Percentiles rank a stretch among this genome's conserved stretches.
These are phyloP conservation scores for Caenorhabditis macrosperma DNA, from an alignment of 2,888 invertebrate genomes.

Conservation along the genomic window DNA sequence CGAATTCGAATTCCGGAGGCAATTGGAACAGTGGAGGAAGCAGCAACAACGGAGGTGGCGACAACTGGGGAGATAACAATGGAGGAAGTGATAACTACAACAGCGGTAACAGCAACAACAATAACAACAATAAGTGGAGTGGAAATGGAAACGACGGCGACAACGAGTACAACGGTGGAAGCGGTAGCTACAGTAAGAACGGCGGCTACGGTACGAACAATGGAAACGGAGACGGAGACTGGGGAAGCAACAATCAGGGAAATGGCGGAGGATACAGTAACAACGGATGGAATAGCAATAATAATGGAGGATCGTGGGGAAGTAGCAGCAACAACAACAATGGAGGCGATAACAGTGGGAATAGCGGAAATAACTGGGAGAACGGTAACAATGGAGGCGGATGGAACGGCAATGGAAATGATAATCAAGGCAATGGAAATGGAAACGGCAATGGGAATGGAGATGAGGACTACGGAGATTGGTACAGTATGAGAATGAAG, in stretches of 20 bases:
- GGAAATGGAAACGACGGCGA: not conserved
- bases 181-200: not conserved
- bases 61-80: conserved; percentile 19
- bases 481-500: conserved; percentile 47
- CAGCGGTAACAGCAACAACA: not conserved
- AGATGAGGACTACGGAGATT: conserved; percentile 54
- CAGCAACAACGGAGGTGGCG: conserved; percentile 21
- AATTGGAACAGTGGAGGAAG: conserved; percentile 31
- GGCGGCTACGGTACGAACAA: conserved; percentile 22
- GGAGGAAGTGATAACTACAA: conserved; percentile 18
- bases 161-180: not conserved
- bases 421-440: conserved; percentile 15
- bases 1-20: conserved; percentile 17
- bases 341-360: conserved; percentile 5
- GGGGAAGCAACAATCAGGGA: not conserved
- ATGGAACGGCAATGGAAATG: conserved; percentile 31
- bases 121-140: not conserved
- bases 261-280: conserved; percentile 30
- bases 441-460: conserved; percentile 37
- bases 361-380: conserved; percentile 32
- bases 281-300: conserved; percentile 28
- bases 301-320: conserved; percentile 22
- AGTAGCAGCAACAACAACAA: conserved; percentile 18
- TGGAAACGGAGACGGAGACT: conserved; percentile 21
- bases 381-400: conserved; percentile 23